Evolutionary conservation across 2,113 vertebrate species (phyloP), one percentile per base, ranked within the genome.

Genomic region (Delphinapterus leucas): DNA sequence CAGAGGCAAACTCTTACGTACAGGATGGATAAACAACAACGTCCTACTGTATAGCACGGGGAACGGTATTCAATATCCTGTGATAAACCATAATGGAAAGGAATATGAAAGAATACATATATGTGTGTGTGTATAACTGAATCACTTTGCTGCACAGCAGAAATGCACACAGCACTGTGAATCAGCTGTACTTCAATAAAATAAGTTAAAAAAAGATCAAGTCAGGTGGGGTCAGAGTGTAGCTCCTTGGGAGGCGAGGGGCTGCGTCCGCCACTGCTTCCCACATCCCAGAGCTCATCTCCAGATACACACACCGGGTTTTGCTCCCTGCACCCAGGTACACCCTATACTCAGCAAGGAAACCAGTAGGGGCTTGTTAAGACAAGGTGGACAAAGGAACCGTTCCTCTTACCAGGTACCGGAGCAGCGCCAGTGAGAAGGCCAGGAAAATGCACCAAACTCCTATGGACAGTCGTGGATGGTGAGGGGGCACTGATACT

Each of bases 201-300:
- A 55, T 79, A 65, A 79, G n/a, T n/a, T 63, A 12, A 5, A 53
- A 23, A 53, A 79, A 36, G 2, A 5, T 13, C 33, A 55, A n/a
- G 49, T 55, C 33, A n/a, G 14, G 4, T 77, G 79, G 6, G 55
- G 55, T 47, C 36, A 49, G 53, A 36, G 38, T n/a, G 9, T 26
- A 44, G 2, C 1, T 91, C 55, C 9, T 58, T n/a, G 20, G 36
- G 25, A 18, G 13, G 10, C 1, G 9, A 47, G 3, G 26, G 15
- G 26, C n/a, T n/a, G 1, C 2, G 6, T 25, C 49, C 47, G 6
- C 20, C 33, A 6, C 17, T 0, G 0, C 41, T n/a, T 3, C 15
- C 28, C 41, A 25, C 60, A 49, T 21, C 3, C 38, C 11, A 26
- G 36, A 8, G 20, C 25, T 61, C 38, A 21, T 13, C 14, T 7